A percentile compares a stretch with the other conserved stretches of the same genome.
Conservation (phyloP, 2,113 vertebrate species). For the Phoenicopterus ruber region DNA sequence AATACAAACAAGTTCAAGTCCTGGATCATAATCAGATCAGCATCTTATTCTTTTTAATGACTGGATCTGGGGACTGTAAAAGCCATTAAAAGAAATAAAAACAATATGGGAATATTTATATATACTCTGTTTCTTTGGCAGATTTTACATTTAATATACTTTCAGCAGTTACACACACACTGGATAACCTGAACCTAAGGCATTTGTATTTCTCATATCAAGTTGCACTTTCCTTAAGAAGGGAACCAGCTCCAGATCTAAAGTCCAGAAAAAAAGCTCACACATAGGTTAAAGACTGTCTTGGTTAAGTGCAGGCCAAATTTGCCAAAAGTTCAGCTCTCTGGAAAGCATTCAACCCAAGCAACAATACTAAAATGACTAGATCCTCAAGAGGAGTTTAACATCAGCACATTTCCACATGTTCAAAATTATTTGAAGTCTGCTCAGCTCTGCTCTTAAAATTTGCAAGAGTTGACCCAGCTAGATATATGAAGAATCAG, state of each 20-base stretch:
- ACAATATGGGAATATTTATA: neutral
- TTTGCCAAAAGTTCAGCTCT: neutral
- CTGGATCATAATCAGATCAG: neutral
- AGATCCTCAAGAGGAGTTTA: neutral
- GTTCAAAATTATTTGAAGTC: neutral
- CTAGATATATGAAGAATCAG: neutral
- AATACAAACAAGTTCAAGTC: neutral
- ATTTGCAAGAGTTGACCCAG: neutral
- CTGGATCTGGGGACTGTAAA: neutral
- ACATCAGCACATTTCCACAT: neutral
- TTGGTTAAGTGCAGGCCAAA: neutral
- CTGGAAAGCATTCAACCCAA: neutral
- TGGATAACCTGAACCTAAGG: neutral
- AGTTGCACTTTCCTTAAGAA: neutral
- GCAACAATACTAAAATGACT: neutral
- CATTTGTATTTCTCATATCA: neutral
- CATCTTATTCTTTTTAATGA: neutral
- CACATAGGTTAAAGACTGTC: neutral
- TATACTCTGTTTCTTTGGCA: neutral
- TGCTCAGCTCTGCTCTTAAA: neutral
- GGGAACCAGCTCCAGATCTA: neutral
- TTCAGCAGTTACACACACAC: neutral
- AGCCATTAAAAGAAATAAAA: neutral
- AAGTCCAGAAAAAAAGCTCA: neutral
- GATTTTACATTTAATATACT: neutral